phyloP scores from a whole-genome alignment of 1,140 invertebrate genomes.

The Leptoteleia sp. region DNA sequence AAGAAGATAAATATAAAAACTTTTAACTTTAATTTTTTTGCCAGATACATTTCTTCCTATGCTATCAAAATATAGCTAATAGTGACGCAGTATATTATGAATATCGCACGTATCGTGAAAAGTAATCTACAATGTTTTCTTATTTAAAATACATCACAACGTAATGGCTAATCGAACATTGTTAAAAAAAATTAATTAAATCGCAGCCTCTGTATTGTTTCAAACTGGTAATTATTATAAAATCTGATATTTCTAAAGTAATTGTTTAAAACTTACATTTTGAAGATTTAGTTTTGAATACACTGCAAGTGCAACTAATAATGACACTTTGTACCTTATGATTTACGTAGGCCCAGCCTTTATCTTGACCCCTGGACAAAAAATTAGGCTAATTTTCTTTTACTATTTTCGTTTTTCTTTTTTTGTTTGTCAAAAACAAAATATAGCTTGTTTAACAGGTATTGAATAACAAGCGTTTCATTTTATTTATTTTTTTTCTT shows the following conservation, averaged over 20 bases:
- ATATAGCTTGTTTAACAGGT: conserved; percentile 25
- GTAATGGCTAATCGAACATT: conserved; percentile 46
- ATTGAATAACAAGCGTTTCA: neutral
- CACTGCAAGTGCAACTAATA: conserved; percentile 72
- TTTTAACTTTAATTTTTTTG: conserved; percentile 48
- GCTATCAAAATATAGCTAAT: conserved; percentile 50
- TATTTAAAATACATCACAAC: conserved; percentile 48
- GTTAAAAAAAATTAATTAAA: conserved; percentile 37
- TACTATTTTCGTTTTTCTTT: too few relatives aligned
- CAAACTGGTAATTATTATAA: conserved; percentile 12
- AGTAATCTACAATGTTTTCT: conserved; percentile 52
- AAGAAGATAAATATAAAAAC: conserved; percentile 38
- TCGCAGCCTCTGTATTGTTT: conserved; percentile 27
- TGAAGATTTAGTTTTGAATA: conserved; percentile 71
- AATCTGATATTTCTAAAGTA: conserved; percentile 31
- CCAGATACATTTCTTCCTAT: conserved; percentile 50
- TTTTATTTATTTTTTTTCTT: conserved; percentile 1
- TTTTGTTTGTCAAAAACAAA: conserved; percentile 21
- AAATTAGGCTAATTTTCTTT: conserved; percentile 61
- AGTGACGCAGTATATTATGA: conserved; percentile 37
- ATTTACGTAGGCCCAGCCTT: conserved; percentile 74
- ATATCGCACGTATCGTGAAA: conserved; percentile 40
- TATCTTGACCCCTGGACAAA: conserved; percentile 42
- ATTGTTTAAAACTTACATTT: conserved; percentile 74
- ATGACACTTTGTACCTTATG: too few relatives aligned